phyloP scores from a whole-genome alignment of 2,888 invertebrate species.

The Axea sp. region DNA sequence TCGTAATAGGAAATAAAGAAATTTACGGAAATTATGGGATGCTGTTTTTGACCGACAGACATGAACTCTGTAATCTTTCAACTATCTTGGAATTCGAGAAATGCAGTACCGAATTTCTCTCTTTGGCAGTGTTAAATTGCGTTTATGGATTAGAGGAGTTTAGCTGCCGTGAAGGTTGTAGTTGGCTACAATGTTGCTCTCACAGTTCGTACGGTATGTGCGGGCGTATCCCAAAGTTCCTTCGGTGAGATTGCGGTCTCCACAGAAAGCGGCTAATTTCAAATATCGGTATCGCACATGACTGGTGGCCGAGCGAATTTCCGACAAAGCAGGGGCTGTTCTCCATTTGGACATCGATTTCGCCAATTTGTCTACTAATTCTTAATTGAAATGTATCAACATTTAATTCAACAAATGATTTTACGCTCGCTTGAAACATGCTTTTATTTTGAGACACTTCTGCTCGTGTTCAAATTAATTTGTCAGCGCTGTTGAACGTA shows the following conservation, averaged over 20 bases:
- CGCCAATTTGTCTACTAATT: conserved; percentile 42
- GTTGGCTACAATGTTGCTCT: conserved; percentile 48
- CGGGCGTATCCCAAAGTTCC: conserved; percentile 51
- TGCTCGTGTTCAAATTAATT: not conserved
- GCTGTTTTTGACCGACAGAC: conserved; percentile 5
- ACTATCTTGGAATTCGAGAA: conserved; percentile 44
- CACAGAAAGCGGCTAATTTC: conserved; percentile 57
- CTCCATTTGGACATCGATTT: conserved; percentile 41
- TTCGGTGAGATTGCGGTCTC: conserved; percentile 51
- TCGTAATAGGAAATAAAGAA: too few relatives aligned
- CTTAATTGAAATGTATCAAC: conserved; percentile 16
- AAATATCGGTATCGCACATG: conserved; percentile 58
- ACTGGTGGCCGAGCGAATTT: conserved; percentile 47
- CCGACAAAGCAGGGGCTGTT: conserved; percentile 38
- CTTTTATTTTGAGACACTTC: too few relatives aligned
- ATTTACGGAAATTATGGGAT: too few relatives aligned
- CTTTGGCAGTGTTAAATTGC: conserved; percentile 56
- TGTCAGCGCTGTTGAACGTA: too few relatives aligned
- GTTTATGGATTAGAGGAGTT: conserved; percentile 57
- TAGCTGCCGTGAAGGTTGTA: conserved; percentile 48
- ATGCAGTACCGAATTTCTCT: conserved; percentile 32
- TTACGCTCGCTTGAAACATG: too few relatives aligned
- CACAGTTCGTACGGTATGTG: conserved; percentile 42
- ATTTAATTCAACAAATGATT: too few relatives aligned
- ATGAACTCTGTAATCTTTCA: conserved; percentile 32